Base-by-base conservation (phyloP, 2,797 vertebrate genomes). In the Threskiornis aethiopicus region DNA sequence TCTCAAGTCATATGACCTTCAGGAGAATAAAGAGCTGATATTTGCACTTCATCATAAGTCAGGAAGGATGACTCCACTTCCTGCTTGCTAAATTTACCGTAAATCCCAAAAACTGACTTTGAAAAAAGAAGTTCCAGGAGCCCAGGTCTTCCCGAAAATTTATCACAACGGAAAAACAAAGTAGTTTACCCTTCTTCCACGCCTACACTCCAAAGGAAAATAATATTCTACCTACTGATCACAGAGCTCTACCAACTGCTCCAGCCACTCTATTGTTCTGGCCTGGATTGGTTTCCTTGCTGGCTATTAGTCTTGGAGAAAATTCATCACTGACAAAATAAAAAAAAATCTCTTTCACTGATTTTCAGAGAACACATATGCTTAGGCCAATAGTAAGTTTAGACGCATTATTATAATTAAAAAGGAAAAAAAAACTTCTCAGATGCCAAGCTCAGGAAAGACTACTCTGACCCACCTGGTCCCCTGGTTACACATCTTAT, bases 21-120 rank as follows among this genome's bases (percentile, higher is more conserved):
- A 72, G 39, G 18, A 88, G 90, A 89, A 82, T 79, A 89, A 96
- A 93, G 78, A 90, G 78, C 75, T 96, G 92, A 94, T 93, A 97
- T 94, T 95, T 96, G 90, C 86, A 87, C 86, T 96, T 96, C 78
- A 93, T 92, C 75, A 37, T 80, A 96, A 94, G 81, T 93, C 89
- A 93, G 90, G 69, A 92, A 95, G 86, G 95, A 91, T 94, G 94
- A 97, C 94, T 95, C 59, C 67, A 65, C 78, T 96, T 97, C 90
- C 92, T 35, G 29, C 84, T 78, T 73, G 69, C 92, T 92, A 93
- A 93, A 86, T 88, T 92, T 96, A 94, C 82, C 0, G 4, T 90
- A 93, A 95, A 94, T 93, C 71, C 64, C 59, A 52, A 96, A 89
- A 94, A 73, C 6, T 69, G 57, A 61, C 94, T 77, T 33, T 70